Percentiles rank a stretch among this genome's conserved stretches.
phyloP scores from a whole-genome alignment of 2,888 invertebrate species.

The Rhagonycha lutea region DNA sequence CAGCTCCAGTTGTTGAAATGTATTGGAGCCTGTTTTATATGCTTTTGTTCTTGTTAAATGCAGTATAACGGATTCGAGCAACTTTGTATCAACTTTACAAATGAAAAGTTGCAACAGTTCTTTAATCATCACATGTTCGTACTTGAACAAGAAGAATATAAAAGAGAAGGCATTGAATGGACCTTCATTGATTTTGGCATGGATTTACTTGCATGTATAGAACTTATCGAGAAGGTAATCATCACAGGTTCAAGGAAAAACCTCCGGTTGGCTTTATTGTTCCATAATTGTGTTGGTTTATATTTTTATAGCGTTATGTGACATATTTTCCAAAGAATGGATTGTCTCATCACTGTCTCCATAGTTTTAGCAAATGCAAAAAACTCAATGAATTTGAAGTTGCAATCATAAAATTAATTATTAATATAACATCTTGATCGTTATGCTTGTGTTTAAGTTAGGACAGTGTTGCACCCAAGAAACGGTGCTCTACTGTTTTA shows the following conservation, averaged over 20 bases:
- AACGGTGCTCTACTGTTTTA: slow-evolving; percentile 20
- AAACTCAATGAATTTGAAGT: background rate
- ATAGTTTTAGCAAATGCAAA: background rate
- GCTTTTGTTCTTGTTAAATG: slow-evolving; percentile 16
- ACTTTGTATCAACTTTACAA: slow-evolving; percentile 80
- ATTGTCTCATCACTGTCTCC: background rate
- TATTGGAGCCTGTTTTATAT: background rate
- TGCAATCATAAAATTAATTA: background rate
- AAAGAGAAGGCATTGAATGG: slow-evolving; percentile 76
- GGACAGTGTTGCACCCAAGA: slow-evolving; percentile 10
- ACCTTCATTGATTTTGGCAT: slow-evolving; percentile 80
- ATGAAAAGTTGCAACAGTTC: slow-evolving; percentile 78
- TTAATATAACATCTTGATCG: background rate
- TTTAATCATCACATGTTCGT: slow-evolving; percentile 84
- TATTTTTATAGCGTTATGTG: background rate
- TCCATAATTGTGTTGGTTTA: background rate
- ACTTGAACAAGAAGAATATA: slow-evolving; percentile 78
- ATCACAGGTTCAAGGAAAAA: slow-evolving; percentile 11
- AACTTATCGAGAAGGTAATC: slow-evolving; percentile 64
- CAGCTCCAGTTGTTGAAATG: background rate
- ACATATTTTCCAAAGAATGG: background rate
- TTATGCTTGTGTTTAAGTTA: background rate
- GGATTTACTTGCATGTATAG: slow-evolving; percentile 71
- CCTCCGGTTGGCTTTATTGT: background rate
- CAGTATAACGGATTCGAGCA: slow-evolving; percentile 58